These are phyloP conservation scores for Aricia agestis DNA, from an alignment of 1,140 invertebrate genomes.

Conservation along the genomic window DNA sequence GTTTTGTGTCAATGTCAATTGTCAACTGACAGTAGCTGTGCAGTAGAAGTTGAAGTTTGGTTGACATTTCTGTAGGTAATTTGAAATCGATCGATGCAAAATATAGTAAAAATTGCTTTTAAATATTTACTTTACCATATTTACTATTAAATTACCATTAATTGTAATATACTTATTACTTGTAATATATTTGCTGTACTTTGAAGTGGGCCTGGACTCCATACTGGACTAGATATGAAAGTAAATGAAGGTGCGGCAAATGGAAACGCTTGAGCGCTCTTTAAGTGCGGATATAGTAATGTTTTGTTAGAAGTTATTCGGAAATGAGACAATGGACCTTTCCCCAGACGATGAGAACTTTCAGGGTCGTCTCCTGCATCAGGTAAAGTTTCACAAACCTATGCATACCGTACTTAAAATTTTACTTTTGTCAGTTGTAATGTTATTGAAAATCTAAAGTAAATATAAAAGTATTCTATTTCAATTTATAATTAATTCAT, in stretches of 20 bases:
- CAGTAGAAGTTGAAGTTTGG: too few relatives aligned
- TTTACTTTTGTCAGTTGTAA: too few relatives aligned
- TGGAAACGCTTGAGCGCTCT: constrained; percentile 47
- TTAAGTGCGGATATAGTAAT: constrained; percentile 44
- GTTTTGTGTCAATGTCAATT: constrained; percentile 17
- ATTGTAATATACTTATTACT: neutral
- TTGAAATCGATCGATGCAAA: constrained; percentile 34
- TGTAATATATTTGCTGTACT: neutral
- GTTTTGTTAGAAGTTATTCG: constrained; percentile 31
- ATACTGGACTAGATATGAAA: neutral
- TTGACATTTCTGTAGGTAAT: constrained; percentile 10
- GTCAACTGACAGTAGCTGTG: too few relatives aligned
- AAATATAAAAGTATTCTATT: too few relatives aligned
- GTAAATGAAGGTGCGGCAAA: constrained; percentile 12
- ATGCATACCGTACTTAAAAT: too few relatives aligned
- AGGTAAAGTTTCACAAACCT: constrained; percentile 70
- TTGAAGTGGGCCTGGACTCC: neutral
- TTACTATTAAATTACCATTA: neutral
- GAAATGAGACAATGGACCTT: constrained; percentile 75
- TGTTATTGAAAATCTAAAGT: too few relatives aligned
- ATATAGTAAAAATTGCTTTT: constrained; percentile 20
- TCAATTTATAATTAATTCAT: too few relatives aligned
- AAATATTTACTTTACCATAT: neutral
- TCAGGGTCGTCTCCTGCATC: constrained; percentile 85
- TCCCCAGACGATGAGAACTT: constrained; percentile 88